Conservation (phyloP, 2,797 vertebrate genomes). For the Tolypeutes matacus region DNA sequence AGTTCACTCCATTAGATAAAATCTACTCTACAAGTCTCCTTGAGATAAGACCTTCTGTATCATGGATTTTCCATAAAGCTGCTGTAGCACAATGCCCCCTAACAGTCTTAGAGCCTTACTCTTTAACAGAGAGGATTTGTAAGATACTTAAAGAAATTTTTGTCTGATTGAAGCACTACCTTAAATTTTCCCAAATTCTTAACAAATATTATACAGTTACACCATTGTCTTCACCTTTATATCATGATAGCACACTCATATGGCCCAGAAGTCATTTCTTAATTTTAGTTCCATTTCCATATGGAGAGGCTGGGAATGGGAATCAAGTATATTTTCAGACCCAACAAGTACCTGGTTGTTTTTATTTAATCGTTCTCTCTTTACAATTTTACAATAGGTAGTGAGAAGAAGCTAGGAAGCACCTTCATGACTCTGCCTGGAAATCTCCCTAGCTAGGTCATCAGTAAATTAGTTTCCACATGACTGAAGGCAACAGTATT, state of each 20-base stretch:
- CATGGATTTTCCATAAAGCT: neutral
- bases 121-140: neutral
- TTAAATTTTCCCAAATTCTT: slow-evolving; percentile 4
- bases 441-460: neutral
- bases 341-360: neutral
- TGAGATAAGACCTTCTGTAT: neutral
- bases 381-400: neutral
- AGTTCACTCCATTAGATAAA: slow-evolving; percentile 8
- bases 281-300: neutral
- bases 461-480: neutral
- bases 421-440: neutral
- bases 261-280: neutral
- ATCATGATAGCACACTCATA: neutral
- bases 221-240: too few relatives aligned
- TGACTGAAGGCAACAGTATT: neutral
- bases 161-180: neutral
- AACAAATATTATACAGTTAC: neutral
- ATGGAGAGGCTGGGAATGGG: neutral
- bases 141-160: neutral
- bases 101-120: neutral
- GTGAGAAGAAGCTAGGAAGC: neutral
- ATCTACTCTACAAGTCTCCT: neutral
- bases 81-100: neutral
- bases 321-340: neutral
- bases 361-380: neutral